Conservation (phyloP, 2,113 vertebrate genomes). For the Sinocyclocheilus maitianheensis region DNA sequence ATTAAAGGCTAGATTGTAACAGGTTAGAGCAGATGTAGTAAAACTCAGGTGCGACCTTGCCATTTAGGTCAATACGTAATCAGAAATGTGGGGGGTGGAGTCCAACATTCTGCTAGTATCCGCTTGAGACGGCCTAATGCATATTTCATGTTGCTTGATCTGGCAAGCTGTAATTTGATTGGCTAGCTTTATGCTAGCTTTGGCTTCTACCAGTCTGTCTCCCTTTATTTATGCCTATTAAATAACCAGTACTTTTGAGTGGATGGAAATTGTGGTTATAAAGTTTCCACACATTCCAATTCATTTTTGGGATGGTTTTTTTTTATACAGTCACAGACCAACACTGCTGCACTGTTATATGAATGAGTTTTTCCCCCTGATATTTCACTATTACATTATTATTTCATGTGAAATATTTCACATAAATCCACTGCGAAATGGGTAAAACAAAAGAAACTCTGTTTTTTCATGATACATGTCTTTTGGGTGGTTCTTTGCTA, state of each 20-base stretch:
- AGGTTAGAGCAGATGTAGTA: neutral
- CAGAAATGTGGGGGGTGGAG: neutral
- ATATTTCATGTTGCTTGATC: slow-evolving; percentile 29
- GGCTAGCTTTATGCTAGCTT: neutral
- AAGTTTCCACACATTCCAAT: neutral
- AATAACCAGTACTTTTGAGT: neutral
- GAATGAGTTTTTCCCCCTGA: neutral
- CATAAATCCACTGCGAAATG: neutral
- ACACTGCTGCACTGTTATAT: neutral
- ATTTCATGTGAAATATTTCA: neutral
- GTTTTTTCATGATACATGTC: neutral
- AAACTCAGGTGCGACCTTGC: neutral
- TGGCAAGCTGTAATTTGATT: neutral
- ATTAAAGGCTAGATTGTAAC: too few relatives aligned
- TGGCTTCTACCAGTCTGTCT: slow-evolving; percentile 2
- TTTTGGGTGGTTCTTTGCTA: neutral
- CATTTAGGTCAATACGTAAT: neutral
- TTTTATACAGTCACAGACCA: neutral
- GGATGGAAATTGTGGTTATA: neutral
- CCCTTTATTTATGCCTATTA: neutral
- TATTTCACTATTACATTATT: neutral
- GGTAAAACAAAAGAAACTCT: neutral
- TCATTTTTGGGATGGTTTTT: neutral
- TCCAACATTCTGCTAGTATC: neutral
- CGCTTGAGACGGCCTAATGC: neutral